phyloP scores from a whole-genome alignment of 1,140 invertebrate genomes.

The Brachionus koreanus region DNA sequence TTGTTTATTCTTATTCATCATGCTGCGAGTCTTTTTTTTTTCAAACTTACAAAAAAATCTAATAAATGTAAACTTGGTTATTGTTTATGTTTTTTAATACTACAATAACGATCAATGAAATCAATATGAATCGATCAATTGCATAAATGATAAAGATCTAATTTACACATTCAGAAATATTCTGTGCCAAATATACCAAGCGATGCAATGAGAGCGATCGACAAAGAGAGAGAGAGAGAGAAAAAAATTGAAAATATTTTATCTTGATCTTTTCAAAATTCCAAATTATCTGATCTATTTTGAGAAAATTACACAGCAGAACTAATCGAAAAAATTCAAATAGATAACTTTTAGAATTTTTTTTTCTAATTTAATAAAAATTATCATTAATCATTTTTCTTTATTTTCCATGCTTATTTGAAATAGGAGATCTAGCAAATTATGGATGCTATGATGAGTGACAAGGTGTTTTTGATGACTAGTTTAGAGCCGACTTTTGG shows the following conservation, averaged over 20 bases:
- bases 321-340: constrained; percentile 25
- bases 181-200: neutral
- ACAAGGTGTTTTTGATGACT: constrained; percentile 2
- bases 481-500: neutral
- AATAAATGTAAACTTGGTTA: neutral
- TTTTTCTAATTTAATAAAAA: neutral
- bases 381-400: constrained; percentile 33
- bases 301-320: constrained; percentile 15
- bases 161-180: constrained; percentile 25
- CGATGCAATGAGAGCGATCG: neutral
- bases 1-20: neutral
- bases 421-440: neutral
- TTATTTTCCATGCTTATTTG: neutral
- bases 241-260: neutral
- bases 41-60: neutral
- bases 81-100: neutral
- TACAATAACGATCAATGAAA: neutral
- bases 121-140: constrained; percentile 23
- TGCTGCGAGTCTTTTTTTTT: neutral
- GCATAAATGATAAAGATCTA: constrained; percentile 31
- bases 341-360: neutral
- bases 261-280: neutral
- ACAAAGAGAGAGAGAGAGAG: neutral
- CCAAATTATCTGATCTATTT: constrained; percentile 28
- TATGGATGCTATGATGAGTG: neutral